Base-by-base conservation (phyloP, 2,797 vertebrate species). In the Pogoniulus pusillus region DNA sequence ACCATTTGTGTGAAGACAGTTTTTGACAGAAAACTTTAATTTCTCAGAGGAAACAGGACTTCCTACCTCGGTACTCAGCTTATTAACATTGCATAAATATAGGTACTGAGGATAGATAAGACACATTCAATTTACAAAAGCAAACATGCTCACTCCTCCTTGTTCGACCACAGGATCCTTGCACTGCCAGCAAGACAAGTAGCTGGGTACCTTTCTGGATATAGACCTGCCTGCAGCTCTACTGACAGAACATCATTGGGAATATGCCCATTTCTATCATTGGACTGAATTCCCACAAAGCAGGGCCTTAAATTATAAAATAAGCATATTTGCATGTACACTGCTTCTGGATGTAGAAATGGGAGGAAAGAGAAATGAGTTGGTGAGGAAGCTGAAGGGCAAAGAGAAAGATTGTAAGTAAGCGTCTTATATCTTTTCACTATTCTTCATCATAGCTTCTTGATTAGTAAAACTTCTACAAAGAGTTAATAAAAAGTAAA, bases 1-100 rank as follows among this genome's bases (percentile, higher is more conserved):
- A 12, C 71, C 32, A 10, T 10, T 27, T 1, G n/a, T 1, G 0
- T 6, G 8, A 65, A 71, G 11, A 6, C 8, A 66, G 6, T 39
- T 89, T 75, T 83, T 79, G 17, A n/a, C 3, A 35, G 11, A 16
- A 53, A 62, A 6, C 18, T 71, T 76, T 69, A 8, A 39, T 82
- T 81, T 74, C 51, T 85, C 10, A 20, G 12, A 13, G 32, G n/a
- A 80, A 74, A 12, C 2, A 1, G 30, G 26, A 45, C 51, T 70
- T 74, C 30, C 26, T n/a, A 41, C 24, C 11, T 9, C 37, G 60
- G 18, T 34, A 60, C 9, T 64, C 32, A 32, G 15, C 17, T 78
- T 70, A 53, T 54, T 66, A 72, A 49, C 23, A n/a, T 2, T 43
- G 17, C 62, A 71, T 59, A 74, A 47, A 74, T 70, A 34, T 4